Conservation (phyloP, 2,888 invertebrate genomes). For the Eulithis prunata region DNA sequence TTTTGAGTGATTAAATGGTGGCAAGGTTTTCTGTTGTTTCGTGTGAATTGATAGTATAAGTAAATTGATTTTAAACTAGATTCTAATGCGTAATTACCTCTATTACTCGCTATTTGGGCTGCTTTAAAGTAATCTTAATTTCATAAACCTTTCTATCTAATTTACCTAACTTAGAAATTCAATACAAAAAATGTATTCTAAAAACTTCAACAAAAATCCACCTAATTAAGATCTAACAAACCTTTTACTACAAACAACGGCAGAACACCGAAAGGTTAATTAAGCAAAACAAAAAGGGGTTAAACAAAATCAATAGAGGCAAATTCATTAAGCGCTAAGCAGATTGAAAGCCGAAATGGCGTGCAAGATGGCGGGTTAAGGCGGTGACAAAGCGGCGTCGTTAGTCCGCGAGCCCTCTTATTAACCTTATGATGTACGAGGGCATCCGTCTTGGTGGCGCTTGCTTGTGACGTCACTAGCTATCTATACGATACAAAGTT, state of each 20-base stretch:
- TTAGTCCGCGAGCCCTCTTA: constrained; percentile 84
- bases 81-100: no score
- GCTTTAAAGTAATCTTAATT: no score
- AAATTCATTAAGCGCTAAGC: constrained; percentile 84
- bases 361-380: constrained; percentile 80
- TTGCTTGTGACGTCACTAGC: constrained; percentile 56
- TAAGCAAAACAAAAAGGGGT: constrained; percentile 84
- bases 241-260: constrained; percentile 47
- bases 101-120: no score
- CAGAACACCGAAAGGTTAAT: constrained; percentile 80
- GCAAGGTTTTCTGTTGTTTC: no score
- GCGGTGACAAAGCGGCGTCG: constrained; percentile 84
- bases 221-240: constrained; percentile 29
- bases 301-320: constrained; percentile 84
- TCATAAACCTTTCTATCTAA: no score
- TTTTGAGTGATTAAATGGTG: no score
- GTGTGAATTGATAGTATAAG: no score
- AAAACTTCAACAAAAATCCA: constrained; percentile 13
- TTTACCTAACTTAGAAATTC: background rate
- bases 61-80: no score
- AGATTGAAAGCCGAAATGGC: constrained; percentile 83
- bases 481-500: constrained; percentile 15
- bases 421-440: constrained; percentile 85
- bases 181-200: background rate
- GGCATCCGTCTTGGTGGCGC: constrained; percentile 73